Percentiles rank a stretch among this genome's conserved stretches.
Evolutionary conservation across 2,113 vertebrate genomes (phyloP).

Genomic region (Xiphorhynchus elegans): DNA sequence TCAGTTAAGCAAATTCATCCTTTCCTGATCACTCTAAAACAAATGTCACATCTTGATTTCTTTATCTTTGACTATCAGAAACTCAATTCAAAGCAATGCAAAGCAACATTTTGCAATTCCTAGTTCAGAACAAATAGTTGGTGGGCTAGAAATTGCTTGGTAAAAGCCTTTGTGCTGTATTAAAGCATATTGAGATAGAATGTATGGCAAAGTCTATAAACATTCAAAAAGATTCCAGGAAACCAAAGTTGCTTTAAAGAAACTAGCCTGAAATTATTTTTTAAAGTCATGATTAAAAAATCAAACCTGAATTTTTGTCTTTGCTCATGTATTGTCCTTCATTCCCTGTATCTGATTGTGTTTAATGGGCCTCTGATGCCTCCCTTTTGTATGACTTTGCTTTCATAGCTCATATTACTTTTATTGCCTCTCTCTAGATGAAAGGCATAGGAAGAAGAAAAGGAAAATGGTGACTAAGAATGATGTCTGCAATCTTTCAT

Average conservation of each 20-base stretch:
- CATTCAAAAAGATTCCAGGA: background rate
- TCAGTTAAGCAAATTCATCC: background rate
- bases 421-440: conserved; percentile 9
- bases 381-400: background rate
- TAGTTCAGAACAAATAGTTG: background rate
- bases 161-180: background rate
- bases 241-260: background rate
- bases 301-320: background rate
- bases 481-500: conserved; percentile 7
- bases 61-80: background rate
- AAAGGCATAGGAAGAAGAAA: conserved; percentile 18
- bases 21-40: background rate
- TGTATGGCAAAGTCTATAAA: background rate
- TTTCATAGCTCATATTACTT: conserved; percentile 8
- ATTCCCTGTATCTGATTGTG: background rate
- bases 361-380: conserved; percentile 2
- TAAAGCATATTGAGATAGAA: background rate
- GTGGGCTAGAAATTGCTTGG: background rate
- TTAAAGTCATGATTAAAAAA: background rate
- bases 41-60: background rate
- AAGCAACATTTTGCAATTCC: background rate
- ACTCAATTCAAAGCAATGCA: background rate
- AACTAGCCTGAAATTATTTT: background rate
- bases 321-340: background rate
- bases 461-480: background rate